Evolutionary conservation across 2,113 vertebrate species (phyloP).

Genomic region (Scytalopus superciliaris): DNA sequence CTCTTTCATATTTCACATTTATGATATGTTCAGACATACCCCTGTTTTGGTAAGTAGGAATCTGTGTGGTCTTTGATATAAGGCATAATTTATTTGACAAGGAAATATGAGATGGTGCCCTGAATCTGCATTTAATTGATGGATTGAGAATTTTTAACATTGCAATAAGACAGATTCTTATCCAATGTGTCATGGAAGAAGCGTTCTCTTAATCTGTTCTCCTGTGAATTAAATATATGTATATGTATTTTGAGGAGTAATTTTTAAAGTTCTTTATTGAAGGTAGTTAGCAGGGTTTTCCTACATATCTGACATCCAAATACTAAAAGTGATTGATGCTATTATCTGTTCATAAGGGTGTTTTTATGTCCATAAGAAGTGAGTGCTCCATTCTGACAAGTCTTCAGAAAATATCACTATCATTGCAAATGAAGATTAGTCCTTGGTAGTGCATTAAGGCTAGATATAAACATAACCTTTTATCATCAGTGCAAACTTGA

Average conservation of each 20-base stretch:
- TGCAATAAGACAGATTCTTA: slow-evolving; percentile 75
- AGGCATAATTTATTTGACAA: slow-evolving; percentile 90
- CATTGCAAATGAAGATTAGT: slow-evolving; percentile 24
- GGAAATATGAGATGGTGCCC: slow-evolving; percentile 82
- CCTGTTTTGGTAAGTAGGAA: slow-evolving; percentile 86
- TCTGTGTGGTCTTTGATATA: slow-evolving; percentile 86
- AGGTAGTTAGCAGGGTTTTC: slow-evolving; percentile 45
- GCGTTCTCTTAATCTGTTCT: slow-evolving; percentile 76
- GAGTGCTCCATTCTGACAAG: slow-evolving; percentile 43
- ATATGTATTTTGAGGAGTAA: slow-evolving; percentile 48
- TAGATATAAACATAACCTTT: background rate
- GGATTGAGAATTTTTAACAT: slow-evolving; percentile 79
- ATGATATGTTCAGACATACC: slow-evolving; percentile 83
- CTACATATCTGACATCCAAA: slow-evolving; percentile 57
- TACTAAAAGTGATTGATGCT: slow-evolving; percentile 64
- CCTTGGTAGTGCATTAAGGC: slow-evolving; percentile 35
- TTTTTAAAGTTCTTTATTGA: slow-evolving; percentile 38
- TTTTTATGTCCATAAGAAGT: slow-evolving; percentile 46
- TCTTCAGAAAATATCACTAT: slow-evolving; percentile 33
- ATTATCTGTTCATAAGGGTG: slow-evolving; percentile 60
- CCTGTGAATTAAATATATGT: slow-evolving; percentile 64
- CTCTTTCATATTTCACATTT: slow-evolving; percentile 92
- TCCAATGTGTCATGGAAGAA: slow-evolving; percentile 42
- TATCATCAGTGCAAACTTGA: slow-evolving; percentile 44
- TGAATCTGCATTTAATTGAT: slow-evolving; percentile 89